A percentile compares a stretch with the other conserved stretches of the same genome.
phyloP scores from a whole-genome alignment of 2,113 vertebrate species.

The Otus sunia region DNA sequence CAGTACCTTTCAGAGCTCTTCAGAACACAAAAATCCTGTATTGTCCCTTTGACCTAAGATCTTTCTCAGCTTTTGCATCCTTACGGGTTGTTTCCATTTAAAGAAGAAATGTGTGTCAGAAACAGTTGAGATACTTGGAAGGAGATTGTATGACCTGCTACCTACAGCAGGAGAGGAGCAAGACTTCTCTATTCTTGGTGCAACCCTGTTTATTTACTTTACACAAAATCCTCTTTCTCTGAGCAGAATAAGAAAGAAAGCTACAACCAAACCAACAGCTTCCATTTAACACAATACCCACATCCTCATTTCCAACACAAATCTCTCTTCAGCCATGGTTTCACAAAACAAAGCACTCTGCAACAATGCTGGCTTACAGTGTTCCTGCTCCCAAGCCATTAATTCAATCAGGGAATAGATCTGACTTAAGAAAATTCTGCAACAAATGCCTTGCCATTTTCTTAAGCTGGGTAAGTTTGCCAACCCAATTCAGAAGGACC shows the following conservation, averaged over 20 bases:
- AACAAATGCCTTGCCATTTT: slow-evolving; percentile 5
- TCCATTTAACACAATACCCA: slow-evolving; percentile 1
- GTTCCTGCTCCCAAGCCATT: slow-evolving; percentile 23
- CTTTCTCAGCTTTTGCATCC: not conserved
- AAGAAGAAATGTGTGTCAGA: not conserved
- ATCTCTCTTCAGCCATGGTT: slow-evolving; percentile 10
- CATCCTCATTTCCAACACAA: slow-evolving; percentile 35
- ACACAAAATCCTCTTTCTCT: not conserved
- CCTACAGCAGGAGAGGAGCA: not conserved
- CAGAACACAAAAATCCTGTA: not conserved
- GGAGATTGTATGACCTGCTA: not conserved
- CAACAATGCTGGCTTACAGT: slow-evolving; percentile 40
- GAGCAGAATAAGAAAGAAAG: slow-evolving; percentile 16
- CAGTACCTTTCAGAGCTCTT: not conserved
- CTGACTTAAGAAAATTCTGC: slow-evolving; percentile 5
- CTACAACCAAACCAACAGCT: not conserved
- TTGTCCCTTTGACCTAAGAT: not conserved
- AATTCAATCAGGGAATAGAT: slow-evolving; percentile 21
- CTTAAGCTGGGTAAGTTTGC: not conserved
- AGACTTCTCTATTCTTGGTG: not conserved
- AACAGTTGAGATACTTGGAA: not conserved
- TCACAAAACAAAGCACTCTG: slow-evolving; percentile 30
- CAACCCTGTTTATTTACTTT: not conserved
- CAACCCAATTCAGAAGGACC: not conserved
- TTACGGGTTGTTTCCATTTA: not conserved